Percentiles rank a stretch among this genome's conserved stretches.
These are phyloP conservation scores for Apamea sordens DNA, from an alignment of 2,888 invertebrate genomes.

Conservation along the genomic window DNA sequence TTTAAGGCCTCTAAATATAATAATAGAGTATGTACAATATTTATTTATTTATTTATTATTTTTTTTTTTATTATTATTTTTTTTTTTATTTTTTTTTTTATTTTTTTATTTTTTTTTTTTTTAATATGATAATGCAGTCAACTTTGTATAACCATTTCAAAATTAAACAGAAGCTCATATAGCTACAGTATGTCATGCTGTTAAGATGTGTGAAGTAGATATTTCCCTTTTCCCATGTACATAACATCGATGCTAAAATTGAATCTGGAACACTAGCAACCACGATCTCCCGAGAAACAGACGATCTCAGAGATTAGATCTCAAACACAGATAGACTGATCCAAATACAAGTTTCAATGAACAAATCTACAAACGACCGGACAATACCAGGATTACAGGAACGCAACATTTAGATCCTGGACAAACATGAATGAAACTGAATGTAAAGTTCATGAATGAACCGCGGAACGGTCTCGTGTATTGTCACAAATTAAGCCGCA, in stretches of 20 bases:
- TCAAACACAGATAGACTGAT: conserved; percentile 52
- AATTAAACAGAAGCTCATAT: neutral
- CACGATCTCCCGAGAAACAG: conserved; percentile 16
- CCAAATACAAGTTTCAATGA: conserved; percentile 69
- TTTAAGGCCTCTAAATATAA: neutral
- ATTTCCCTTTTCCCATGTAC: neutral
- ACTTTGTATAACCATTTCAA: neutral
- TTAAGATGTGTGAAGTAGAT: neutral
- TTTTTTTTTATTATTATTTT: no score
- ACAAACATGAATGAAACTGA: conserved; percentile 77
- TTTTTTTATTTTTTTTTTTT: no score
- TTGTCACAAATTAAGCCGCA: conserved; percentile 74
- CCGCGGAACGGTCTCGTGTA: conserved; percentile 49
- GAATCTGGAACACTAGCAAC: conserved; percentile 8
- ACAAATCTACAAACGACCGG: conserved; percentile 69
- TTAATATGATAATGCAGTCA: no score
- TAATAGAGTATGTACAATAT: no score
- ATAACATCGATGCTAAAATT: neutral
- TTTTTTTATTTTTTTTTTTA: no score
- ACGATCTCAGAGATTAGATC: conserved; percentile 44
- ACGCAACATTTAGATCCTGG: conserved; percentile 65
- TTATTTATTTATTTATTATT: no score
- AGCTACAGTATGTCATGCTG: neutral
- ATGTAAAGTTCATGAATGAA: conserved; percentile 71
- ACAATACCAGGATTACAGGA: conserved; percentile 73